A percentile compares a stretch with the other conserved stretches of the same genome.
Evolutionary conservation across 2,113 vertebrate genomes (phyloP).

Genomic region (Spizaetus ornatus): DNA sequence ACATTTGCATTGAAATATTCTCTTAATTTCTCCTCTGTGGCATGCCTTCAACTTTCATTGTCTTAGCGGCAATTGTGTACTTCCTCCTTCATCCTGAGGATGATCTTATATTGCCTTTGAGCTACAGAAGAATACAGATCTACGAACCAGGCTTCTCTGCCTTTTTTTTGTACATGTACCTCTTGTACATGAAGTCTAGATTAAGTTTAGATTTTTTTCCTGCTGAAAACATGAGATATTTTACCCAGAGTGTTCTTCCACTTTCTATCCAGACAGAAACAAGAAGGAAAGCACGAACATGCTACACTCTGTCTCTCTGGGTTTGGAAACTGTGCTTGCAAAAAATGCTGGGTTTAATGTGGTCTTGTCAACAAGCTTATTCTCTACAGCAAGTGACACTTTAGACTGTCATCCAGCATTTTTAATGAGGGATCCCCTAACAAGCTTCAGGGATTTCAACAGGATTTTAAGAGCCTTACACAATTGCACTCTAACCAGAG

Average conservation of each 20-base stretch:
- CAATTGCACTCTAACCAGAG: neutral
- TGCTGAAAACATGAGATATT: neutral
- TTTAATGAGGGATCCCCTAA: neutral
- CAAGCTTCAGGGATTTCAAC: neutral
- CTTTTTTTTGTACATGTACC: neutral
- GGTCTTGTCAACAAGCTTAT: neutral
- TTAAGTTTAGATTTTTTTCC: neutral
- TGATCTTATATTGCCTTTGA: neutral
- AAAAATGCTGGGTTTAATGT: neutral
- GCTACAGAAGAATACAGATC: neutral
- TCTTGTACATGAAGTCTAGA: neutral
- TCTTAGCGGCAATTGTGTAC: neutral
- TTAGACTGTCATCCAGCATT: neutral
- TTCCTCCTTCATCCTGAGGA: neutral
- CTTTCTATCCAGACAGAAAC: neutral
- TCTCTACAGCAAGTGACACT: neutral
- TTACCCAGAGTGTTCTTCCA: neutral
- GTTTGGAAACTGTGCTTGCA: neutral
- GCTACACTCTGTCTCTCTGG: neutral
- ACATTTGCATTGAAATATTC: neutral
- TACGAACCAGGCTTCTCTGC: neutral
- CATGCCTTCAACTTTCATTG: neutral
- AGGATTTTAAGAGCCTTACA: conserved; percentile 9
- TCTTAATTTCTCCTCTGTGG: neutral
- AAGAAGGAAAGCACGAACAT: neutral